Conservation (phyloP, 2,113 vertebrate genomes). For the Dascyllus trimaculatus region DNA sequence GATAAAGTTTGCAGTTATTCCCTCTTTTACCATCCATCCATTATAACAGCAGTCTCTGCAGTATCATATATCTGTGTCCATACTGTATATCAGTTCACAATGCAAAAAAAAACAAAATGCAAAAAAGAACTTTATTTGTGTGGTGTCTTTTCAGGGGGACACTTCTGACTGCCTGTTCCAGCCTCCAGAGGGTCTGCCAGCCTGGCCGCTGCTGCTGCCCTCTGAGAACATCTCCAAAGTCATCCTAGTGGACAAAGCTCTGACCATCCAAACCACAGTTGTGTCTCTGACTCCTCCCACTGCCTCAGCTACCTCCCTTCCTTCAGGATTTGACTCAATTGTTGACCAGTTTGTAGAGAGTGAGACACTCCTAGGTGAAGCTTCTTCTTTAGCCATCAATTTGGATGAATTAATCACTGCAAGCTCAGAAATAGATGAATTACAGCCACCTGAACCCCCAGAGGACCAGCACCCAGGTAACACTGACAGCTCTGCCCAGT, state of each 20-base stretch:
- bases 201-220: slow-evolving; percentile 89
- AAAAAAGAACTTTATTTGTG: background rate
- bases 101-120: background rate
- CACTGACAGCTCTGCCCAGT: slow-evolving; percentile 74
- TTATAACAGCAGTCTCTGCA: too few species aligned
- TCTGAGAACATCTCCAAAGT: slow-evolving; percentile 89
- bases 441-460: background rate
- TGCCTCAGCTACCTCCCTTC: background rate
- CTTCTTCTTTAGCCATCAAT: slow-evolving; percentile 52
- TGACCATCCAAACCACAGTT: slow-evolving; percentile 50
- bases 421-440: background rate
- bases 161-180: slow-evolving; percentile 90
- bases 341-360: slow-evolving; percentile 31
- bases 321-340: slow-evolving; percentile 14
- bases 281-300: background rate
- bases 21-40: too few species aligned
- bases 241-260: slow-evolving; percentile 84
- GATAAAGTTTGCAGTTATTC: too few species aligned
- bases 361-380: slow-evolving; percentile 19
- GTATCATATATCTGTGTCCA: too few species aligned
- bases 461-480: slow-evolving; percentile 13
- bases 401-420: slow-evolving; percentile 43
- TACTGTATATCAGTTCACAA: too few species aligned
- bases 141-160: slow-evolving; percentile 84
- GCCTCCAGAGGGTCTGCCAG: slow-evolving; percentile 80